Evolutionary conservation across 2,113 vertebrate species (phyloP).

Genomic region (Ciconia maguari): DNA sequence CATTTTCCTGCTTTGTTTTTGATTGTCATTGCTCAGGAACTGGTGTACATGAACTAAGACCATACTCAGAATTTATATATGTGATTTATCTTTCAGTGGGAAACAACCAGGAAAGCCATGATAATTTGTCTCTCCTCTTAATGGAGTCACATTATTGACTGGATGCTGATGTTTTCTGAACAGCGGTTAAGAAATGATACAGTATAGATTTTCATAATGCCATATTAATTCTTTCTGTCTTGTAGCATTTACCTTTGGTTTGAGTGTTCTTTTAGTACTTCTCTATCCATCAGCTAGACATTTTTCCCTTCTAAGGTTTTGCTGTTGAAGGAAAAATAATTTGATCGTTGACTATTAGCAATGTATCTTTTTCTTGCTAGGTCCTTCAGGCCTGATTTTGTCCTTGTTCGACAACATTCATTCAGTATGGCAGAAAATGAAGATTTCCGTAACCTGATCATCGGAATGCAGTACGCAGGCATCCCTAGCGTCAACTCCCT

Average conservation of each 20-base stretch:
- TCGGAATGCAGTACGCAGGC: slow-evolving; percentile 94
- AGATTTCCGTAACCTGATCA: slow-evolving; percentile 94
- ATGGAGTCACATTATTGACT: background rate
- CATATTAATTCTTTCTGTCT: background rate
- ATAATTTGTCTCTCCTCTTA: background rate
- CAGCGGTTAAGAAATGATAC: background rate
- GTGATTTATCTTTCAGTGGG: background rate
- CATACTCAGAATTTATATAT: background rate
- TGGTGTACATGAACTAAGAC: background rate
- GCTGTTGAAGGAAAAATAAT: background rate
- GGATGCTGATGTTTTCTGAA: background rate
- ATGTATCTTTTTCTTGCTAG: slow-evolving; percentile 59
- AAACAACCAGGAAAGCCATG: background rate
- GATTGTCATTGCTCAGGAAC: background rate
- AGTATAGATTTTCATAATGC: background rate
- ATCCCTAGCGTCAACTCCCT: slow-evolving; percentile 93
- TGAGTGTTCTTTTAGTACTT: background rate
- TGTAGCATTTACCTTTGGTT: background rate
- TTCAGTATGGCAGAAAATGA: slow-evolving; percentile 97
- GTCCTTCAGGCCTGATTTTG: slow-evolving; percentile 94
- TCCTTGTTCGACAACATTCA: slow-evolving; percentile 93
- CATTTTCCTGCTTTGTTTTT: background rate
- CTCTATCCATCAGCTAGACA: background rate
- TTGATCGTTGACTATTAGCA: background rate
- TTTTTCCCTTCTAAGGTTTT: background rate